phyloP scores from a whole-genome alignment of 2,113 vertebrate genomes.

The Orientallactaga bullata region DNA sequence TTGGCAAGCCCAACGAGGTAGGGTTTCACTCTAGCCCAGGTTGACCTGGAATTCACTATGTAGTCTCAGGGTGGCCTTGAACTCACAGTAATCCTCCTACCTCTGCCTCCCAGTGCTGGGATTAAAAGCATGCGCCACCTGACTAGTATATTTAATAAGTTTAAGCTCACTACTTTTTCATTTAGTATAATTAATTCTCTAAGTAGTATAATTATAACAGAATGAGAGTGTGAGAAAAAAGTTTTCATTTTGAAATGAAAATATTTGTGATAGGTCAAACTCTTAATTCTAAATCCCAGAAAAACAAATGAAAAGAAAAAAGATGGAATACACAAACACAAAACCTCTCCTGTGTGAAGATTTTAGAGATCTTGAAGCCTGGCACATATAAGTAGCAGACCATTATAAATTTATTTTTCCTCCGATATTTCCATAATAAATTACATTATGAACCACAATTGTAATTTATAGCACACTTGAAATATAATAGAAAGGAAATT shows the following conservation, averaged over 20 bases:
- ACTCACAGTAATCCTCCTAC: too few relatives aligned
- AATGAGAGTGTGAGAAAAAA: background rate
- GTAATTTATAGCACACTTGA: background rate
- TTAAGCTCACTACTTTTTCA: constrained; percentile 2
- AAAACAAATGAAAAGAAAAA: constrained; percentile 46
- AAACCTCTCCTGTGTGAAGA: constrained; percentile 22
- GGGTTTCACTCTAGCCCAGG: too few relatives aligned
- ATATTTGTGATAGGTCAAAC: background rate
- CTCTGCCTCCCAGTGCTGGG: too few relatives aligned
- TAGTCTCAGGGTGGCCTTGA: too few relatives aligned
- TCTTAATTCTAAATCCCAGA: constrained; percentile 9
- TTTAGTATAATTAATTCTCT: background rate
- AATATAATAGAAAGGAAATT: constrained; percentile 19
- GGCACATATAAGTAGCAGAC: background rate
- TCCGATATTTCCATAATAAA: constrained; percentile 23
- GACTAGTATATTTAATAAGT: background rate
- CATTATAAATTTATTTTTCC: constrained; percentile 14
- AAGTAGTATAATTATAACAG: background rate
- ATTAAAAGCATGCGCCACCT: too few relatives aligned
- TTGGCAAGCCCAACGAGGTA: background rate
- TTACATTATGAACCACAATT: background rate
- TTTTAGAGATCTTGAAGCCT: background rate
- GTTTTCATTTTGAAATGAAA: constrained; percentile 36
- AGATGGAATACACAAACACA: background rate
- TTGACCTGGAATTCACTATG: too few relatives aligned